These are phyloP conservation scores for Mellilla xanthometata DNA, from an alignment of 2,888 invertebrate species.

Conservation along the genomic window DNA sequence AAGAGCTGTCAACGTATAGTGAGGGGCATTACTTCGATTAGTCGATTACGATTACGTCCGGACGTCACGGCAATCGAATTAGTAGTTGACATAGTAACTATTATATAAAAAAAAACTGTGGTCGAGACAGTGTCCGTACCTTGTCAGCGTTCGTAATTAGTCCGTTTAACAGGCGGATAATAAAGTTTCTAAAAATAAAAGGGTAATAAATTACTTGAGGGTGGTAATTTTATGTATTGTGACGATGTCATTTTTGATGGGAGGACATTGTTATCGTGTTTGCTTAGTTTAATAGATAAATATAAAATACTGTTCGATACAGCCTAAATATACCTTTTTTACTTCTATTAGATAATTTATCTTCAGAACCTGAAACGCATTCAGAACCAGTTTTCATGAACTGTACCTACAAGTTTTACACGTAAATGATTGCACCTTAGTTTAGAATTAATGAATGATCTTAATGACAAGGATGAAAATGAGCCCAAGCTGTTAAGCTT, in stretches of 20 bases:
- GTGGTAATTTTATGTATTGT: constrained; percentile 22
- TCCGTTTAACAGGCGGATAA: constrained; percentile 36
- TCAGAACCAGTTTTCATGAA: too few species aligned
- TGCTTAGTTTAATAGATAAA: too few species aligned
- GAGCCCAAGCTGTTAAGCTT: too few species aligned
- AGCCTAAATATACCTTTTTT: too few species aligned
- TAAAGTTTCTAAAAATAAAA: constrained; percentile 35
- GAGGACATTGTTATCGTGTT: not conserved
- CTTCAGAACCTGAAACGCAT: too few species aligned
- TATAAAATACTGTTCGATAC: too few species aligned
- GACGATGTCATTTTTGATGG: constrained; percentile 13
- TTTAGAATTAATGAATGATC: too few species aligned
- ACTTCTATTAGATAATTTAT: too few species aligned
- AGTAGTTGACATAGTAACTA: constrained; percentile 28
- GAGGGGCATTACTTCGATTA: constrained; percentile 51
- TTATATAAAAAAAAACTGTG: not conserved
- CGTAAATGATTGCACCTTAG: too few species aligned
- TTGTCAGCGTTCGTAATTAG: constrained; percentile 58
- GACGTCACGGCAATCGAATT: constrained; percentile 48
- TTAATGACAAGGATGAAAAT: too few species aligned
- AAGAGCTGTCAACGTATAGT: constrained; percentile 44
- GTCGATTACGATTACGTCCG: constrained; percentile 53
- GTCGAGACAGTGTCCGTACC: constrained; percentile 47
- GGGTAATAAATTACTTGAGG: constrained; percentile 21
- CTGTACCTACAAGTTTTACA: too few species aligned